Evolutionary conservation across 2,888 invertebrate genomes (phyloP), one percentile per base, ranked within the genome.

Genomic region (Byasa hedistus): DNA sequence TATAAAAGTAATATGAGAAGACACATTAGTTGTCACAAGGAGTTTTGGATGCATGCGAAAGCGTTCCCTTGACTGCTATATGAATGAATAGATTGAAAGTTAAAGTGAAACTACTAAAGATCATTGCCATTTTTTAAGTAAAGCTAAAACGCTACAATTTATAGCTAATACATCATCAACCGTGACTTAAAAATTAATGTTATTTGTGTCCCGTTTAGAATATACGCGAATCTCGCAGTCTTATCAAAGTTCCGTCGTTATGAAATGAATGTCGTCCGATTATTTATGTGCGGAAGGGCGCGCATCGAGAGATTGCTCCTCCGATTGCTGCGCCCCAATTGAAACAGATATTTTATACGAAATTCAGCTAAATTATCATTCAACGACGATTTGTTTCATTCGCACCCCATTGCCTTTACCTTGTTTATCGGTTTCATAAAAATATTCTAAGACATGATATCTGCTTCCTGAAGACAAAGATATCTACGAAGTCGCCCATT

Each of bases 251-350:
- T 89, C 89, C 89, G 85, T 79, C 81, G 78, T 81, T 85, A 83
- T 84, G 86, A 84, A 84, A 89, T 89, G 86, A 89, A 88, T 77
- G 86, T 81, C 80, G 76, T 78, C 78, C 74, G 79, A 86, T 85
- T 89, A 90, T 90, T 90, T 87, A 90, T 87, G 87, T 72, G 77
- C 82, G 83, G 83, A 84, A 84, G 83, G 85, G 86, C 85, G 86
- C 76, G 82, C 80, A 79, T 77, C 79, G 80, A 76, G 78, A 85
- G 85, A 86, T 86, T 78, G 80, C 78, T 79, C 62, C 81, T 79
- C 79, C 80, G 85, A 87, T 87, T 86, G 83, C 78, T 75, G 81
- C 80, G 76, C 83, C 85, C 86, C 81, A 82, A 79, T 73, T 80
- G 82, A 79, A 84, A 80, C 79, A 83, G 83, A 87, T 85, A 89